phyloP scores from a whole-genome alignment of 1,140 invertebrate genomes.

The Cydia pomonella region DNA sequence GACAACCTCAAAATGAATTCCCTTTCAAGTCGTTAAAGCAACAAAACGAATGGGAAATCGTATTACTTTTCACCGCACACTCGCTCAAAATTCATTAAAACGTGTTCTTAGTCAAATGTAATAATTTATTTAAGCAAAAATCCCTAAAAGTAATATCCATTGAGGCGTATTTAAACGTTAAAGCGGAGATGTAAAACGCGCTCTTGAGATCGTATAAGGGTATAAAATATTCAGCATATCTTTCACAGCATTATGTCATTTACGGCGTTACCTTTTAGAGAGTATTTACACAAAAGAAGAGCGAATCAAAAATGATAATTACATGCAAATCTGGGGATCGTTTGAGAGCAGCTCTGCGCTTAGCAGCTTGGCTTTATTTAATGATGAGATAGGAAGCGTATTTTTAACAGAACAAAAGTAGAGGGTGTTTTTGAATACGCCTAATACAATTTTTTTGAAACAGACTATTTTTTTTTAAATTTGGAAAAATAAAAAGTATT shows the following conservation, averaged over 20 bases:
- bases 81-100: constrained; percentile 76
- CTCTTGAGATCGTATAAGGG: constrained; percentile 58
- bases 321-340: constrained; percentile 75
- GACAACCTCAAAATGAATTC: constrained; percentile 63
- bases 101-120: constrained; percentile 72
- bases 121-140: constrained; percentile 79
- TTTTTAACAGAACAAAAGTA: constrained; percentile 22
- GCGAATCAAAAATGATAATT: constrained; percentile 80
- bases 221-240: constrained; percentile 79
- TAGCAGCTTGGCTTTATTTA: constrained; percentile 32
- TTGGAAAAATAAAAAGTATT: neutral
- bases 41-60: constrained; percentile 65
- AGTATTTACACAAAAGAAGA: constrained; percentile 79
- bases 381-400: constrained; percentile 28
- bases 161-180: constrained; percentile 67
- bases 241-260: constrained; percentile 78
- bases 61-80: constrained; percentile 55
- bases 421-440: constrained; percentile 6
- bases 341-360: constrained; percentile 46
- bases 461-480: neutral
- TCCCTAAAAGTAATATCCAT: constrained; percentile 77
- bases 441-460: neutral
- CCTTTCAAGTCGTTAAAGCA: constrained; percentile 68
- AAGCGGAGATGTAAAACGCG: constrained; percentile 57
- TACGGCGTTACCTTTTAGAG: constrained; percentile 74